Conservation (phyloP, 92 coral and sea anemone species). For the Porites cylindrica region DNA sequence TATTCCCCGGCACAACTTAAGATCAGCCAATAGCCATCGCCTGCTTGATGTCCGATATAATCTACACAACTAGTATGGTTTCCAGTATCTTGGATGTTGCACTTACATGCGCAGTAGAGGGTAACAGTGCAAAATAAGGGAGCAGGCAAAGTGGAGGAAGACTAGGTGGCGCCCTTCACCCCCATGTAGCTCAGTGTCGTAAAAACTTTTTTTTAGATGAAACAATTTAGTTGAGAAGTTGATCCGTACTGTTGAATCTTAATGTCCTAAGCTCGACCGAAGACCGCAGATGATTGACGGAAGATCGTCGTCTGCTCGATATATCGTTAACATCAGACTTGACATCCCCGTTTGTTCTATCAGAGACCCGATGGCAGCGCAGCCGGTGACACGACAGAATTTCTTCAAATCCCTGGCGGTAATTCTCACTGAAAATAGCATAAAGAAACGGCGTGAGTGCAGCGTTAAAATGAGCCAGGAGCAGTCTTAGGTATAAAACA, state of each 20-base stretch:
- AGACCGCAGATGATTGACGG: background rate
- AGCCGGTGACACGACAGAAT: background rate
- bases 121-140: too few species aligned
- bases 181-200: too few species aligned
- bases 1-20: too few species aligned
- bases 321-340: background rate
- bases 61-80: too few species aligned
- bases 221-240: background rate
- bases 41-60: too few species aligned
- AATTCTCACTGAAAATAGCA: conserved; percentile 34
- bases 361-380: background rate
- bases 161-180: too few species aligned
- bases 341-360: background rate
- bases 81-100: too few species aligned
- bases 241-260: background rate
- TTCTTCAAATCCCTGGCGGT: conserved; percentile 41
- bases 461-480: conserved; percentile 60
- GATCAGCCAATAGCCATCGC: too few species aligned
- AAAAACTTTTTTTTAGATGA: too few species aligned
- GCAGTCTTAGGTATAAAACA: conserved; percentile 26
- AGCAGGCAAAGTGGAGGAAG: too few species aligned
- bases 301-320: background rate
- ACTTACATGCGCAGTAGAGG: too few species aligned
- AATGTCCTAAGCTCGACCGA: conserved; percentile 1
- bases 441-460: conserved; percentile 52